Conservation (phyloP, 2,113 vertebrate species). For the Psilopogon haemacephalus region DNA sequence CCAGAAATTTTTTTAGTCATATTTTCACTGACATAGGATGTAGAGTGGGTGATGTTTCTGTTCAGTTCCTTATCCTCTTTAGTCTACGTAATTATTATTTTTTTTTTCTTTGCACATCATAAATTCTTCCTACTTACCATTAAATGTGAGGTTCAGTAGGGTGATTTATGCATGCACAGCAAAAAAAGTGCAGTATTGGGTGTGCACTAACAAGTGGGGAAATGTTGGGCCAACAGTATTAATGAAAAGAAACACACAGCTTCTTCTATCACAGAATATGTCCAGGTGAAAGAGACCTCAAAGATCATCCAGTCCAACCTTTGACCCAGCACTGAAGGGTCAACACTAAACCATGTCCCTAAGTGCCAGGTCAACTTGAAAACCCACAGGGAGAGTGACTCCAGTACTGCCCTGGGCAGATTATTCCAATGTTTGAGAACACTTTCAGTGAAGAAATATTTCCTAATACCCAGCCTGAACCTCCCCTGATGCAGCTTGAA, state of each 20-base stretch:
- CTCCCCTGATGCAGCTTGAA: too few relatives aligned
- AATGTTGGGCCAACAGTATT: not conserved
- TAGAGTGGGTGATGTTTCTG: not conserved
- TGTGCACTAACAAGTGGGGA: not conserved
- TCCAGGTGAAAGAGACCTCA: too few relatives aligned
- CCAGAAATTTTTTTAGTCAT: too few relatives aligned
- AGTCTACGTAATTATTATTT: not conserved
- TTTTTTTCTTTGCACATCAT: not conserved
- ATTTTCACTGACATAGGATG: not conserved
- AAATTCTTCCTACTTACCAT: not conserved
- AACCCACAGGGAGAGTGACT: too few relatives aligned
- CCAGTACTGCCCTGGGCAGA: too few relatives aligned
- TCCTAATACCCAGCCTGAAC: too few relatives aligned
- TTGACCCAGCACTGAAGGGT: too few relatives aligned
- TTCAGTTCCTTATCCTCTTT: not conserved
- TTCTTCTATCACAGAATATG: not conserved
- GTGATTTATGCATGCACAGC: not conserved
- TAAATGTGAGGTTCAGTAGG: not conserved
- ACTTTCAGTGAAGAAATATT: too few relatives aligned
- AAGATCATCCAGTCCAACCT: too few relatives aligned
- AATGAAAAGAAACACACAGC: not conserved
- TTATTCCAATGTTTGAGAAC: too few relatives aligned
- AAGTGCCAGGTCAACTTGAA: too few relatives aligned
- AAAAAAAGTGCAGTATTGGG: rapidly evolving
- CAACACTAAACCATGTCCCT: too few relatives aligned